Evolutionary conservation across 2,113 vertebrate genomes (phyloP).

Genomic region (Neolamprologus brichardi): DNA sequence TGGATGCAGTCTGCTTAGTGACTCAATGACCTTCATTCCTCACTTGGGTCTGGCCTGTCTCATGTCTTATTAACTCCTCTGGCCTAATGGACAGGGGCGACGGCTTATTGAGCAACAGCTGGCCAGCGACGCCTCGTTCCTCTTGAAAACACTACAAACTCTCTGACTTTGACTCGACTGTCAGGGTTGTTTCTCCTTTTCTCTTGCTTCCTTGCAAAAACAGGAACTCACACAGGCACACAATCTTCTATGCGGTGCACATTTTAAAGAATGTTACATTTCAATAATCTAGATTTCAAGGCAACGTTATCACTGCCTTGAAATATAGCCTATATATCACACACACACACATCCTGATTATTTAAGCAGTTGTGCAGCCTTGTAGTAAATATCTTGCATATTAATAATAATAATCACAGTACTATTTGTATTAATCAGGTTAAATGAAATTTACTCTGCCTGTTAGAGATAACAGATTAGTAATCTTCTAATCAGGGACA

Average conservation of each 20-base stretch:
- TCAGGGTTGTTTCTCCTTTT: constrained; percentile 7
- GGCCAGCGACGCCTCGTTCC: constrained; percentile 36
- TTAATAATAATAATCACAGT: neutral
- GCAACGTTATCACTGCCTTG: neutral
- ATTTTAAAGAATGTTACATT: neutral
- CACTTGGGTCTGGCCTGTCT: constrained; percentile 63
- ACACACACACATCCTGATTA: neutral
- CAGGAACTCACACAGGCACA: neutral
- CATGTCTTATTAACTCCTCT: constrained; percentile 71
- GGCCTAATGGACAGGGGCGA: constrained; percentile 67
- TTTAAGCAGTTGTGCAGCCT: neutral
- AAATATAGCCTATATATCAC: neutral
- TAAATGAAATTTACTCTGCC: neutral
- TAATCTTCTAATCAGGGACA: neutral
- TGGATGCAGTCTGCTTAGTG: constrained; percentile 60
- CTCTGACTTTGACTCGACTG: constrained; percentile 27
- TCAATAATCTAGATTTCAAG: neutral
- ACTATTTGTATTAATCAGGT: neutral
- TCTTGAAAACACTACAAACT: constrained; percentile 48
- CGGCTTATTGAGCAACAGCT: constrained; percentile 71
- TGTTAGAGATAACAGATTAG: constrained; percentile 14
- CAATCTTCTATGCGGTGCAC: neutral
- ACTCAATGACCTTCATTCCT: constrained; percentile 70
- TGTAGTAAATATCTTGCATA: neutral
- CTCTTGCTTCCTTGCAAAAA: neutral